Evolutionary conservation across 2,888 invertebrate genomes (phyloP).

Genomic region (Merodon equestris): DNA sequence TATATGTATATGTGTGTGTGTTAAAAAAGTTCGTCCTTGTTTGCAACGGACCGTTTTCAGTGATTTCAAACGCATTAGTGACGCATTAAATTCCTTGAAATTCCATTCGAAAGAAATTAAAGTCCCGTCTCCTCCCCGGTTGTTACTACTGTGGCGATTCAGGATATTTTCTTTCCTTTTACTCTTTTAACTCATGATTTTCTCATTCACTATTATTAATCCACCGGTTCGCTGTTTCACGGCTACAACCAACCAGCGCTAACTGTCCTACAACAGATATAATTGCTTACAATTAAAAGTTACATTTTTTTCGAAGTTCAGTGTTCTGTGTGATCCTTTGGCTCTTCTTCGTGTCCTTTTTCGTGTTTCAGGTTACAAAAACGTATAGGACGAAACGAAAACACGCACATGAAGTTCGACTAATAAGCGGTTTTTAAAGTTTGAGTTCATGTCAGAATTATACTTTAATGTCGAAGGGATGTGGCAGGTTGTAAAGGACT

Average conservation of each 20-base stretch:
- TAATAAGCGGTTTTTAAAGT: constrained; percentile 36
- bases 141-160: constrained; percentile 19
- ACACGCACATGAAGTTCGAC: neutral
- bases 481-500: neutral
- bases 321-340: constrained; percentile 7
- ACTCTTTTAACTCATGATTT: neutral
- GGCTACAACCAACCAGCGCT: no score
- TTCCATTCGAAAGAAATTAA: constrained; percentile 42
- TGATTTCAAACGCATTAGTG: constrained; percentile 62
- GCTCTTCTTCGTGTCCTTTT: neutral
- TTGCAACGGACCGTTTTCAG: constrained; percentile 42
- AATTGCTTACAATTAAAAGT: constrained; percentile 61
- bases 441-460: constrained; percentile 23
- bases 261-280: constrained; percentile 1
- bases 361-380: constrained; percentile 6
- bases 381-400: constrained; percentile 11
- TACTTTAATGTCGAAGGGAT: constrained; percentile 29
- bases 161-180: neutral
- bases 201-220: no score
- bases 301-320: constrained; percentile 19
- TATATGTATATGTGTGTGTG: constrained; percentile 8
- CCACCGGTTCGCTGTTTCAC: no score
- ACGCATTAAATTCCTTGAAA: constrained; percentile 59
- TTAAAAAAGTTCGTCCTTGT: constrained; percentile 56
- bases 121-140: constrained; percentile 19